A percentile compares a stretch with the other conserved stretches of the same genome.
These are phyloP conservation scores for Arothron firmamentum DNA, from an alignment of 2,113 vertebrate genomes.

Conservation along the genomic window DNA sequence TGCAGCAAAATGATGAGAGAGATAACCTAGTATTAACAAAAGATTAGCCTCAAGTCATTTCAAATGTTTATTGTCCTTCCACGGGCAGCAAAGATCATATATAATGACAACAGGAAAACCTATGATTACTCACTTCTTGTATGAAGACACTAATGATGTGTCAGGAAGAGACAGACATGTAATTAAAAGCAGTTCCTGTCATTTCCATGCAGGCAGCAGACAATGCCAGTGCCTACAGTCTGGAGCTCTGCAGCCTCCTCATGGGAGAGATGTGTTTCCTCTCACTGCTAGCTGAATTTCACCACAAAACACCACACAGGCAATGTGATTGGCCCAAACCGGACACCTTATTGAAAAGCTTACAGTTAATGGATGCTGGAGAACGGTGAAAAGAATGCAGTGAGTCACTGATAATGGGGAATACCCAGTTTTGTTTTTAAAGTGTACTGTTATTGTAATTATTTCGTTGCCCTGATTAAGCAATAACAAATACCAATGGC, in stretches of 20 bases:
- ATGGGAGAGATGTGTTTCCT: constrained; percentile 48
- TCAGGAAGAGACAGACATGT: constrained; percentile 58
- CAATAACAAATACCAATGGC: too few relatives aligned
- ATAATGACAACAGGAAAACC: constrained; percentile 52
- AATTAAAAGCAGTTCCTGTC: constrained; percentile 58
- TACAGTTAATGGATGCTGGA: too few relatives aligned
- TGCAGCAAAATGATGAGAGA: too few relatives aligned
- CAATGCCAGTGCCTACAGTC: constrained; percentile 43
- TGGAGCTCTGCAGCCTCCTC: constrained; percentile 29
- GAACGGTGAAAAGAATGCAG: too few relatives aligned
- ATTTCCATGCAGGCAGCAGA: constrained; percentile 61
- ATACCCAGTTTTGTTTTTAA: too few relatives aligned
- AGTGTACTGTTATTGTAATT: too few relatives aligned
- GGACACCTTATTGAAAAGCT: too few relatives aligned
- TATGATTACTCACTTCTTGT: constrained; percentile 55
- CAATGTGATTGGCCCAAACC: too few relatives aligned
- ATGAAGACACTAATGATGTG: constrained; percentile 63
- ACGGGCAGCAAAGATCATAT: constrained; percentile 50
- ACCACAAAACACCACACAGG: constrained; percentile 40
- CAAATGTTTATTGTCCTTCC: constrained; percentile 25
- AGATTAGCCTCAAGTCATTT: too few relatives aligned
- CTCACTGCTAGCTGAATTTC: constrained; percentile 45
- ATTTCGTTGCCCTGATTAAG: too few relatives aligned
- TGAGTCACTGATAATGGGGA: too few relatives aligned
- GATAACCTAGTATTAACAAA: too few relatives aligned